A percentile compares a stretch with the other conserved stretches of the same genome.
phyloP scores from a whole-genome alignment of 23 tunicate genomes.

The Corella eumyota region DNA sequence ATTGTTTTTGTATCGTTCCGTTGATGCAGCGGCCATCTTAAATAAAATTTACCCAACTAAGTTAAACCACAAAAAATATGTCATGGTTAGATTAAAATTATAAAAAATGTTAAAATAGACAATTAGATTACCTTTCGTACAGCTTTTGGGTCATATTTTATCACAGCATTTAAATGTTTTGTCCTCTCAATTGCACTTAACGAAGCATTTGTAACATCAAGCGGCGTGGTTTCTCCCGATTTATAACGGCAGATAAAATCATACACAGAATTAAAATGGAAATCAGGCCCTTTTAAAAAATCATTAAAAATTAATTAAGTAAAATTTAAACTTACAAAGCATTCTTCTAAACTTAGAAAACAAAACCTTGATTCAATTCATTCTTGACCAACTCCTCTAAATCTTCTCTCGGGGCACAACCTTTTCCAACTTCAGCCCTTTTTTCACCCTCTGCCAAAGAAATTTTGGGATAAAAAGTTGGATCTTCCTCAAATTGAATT shows the following conservation, averaged over 20 bases:
- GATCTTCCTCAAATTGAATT: constrained; percentile 2
- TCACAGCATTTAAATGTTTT: constrained; percentile 15
- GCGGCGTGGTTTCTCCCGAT: constrained; percentile 37
- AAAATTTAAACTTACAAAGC: no score
- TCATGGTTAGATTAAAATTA: background rate
- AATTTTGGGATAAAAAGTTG: background rate
- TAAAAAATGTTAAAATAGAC: background rate
- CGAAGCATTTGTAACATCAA: constrained; percentile 29
- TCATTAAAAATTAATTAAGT: no score
- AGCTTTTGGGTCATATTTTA: constrained; percentile 17
- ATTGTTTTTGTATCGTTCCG: constrained; percentile 28
- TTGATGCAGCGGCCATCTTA: constrained; percentile 46
- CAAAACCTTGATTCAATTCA: no score
- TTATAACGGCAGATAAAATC: constrained; percentile 23
- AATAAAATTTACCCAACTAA: no score
- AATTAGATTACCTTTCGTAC: constrained; percentile 16
- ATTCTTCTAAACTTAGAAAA: no score
- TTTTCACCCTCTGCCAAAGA: no score
- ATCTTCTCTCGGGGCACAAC: no score
- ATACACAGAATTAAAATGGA: constrained; percentile 16
- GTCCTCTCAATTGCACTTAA: constrained; percentile 7
- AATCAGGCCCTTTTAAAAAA: background rate
- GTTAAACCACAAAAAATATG: no score
- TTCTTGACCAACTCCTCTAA: no score
- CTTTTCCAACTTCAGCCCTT: no score